Evolutionary conservation across 2,113 vertebrate genomes (phyloP).

Genomic region (Neotragus moschatus): DNA sequence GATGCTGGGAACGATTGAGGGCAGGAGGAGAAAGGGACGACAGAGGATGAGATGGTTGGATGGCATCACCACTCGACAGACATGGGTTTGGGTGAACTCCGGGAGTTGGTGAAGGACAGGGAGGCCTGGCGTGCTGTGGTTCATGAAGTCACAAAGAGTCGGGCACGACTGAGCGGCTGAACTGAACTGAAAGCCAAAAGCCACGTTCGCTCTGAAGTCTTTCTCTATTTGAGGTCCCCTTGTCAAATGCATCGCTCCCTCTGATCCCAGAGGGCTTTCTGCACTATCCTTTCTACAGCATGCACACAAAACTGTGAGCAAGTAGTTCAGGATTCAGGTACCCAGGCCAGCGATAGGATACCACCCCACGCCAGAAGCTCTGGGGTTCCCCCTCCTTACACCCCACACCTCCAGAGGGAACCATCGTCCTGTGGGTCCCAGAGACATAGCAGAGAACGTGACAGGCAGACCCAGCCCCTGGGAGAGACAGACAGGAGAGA

Average conservation of each 20-base stretch:
- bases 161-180: no score
- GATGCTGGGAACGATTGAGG: no score
- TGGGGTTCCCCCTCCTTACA: fast-evolving
- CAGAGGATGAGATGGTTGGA: no score
- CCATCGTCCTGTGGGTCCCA: fast-evolving
- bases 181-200: no score
- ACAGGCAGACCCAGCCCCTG: fast-evolving
- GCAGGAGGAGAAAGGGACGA: no score
- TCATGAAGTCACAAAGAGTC: no score
- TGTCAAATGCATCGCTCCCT: fast-evolving
- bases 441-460: fast-evolving
- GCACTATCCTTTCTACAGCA: neutral
- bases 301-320: fast-evolving
- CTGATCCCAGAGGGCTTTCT: neutral
- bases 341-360: fast-evolving
- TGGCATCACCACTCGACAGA: no score
- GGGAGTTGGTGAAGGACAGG: no score
- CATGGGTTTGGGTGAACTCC: no score
- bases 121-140: no score
- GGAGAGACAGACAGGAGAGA: neutral
- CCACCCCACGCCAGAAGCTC: no score
- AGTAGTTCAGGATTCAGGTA: fast-evolving
- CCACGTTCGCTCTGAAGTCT: no score
- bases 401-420: fast-evolving
- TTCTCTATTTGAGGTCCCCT: neutral